Evolutionary conservation across 2,888 invertebrate species (phyloP).

Genomic region (Lymantria dispar): DNA sequence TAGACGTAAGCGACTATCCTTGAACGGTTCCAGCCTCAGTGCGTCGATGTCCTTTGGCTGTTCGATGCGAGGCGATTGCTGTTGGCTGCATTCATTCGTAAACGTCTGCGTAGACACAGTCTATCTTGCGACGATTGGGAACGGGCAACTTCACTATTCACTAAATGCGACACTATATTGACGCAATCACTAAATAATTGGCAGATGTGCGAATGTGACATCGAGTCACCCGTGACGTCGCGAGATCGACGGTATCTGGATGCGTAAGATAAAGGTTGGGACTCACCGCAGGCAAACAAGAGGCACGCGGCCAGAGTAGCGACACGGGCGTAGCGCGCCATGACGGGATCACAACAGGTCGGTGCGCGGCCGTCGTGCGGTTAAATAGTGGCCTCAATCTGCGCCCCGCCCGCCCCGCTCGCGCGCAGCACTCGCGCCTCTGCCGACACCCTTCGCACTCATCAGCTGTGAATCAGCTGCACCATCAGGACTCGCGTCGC

Average conservation of each 20-base stretch:
- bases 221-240: constrained; percentile 70
- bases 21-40: constrained; percentile 57
- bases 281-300: constrained; percentile 82
- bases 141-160: constrained; percentile 73
- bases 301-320: constrained; percentile 81
- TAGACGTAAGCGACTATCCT: constrained; percentile 56
- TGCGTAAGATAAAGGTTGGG: constrained; percentile 77
- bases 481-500: constrained; percentile 39
- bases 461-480: constrained; percentile 73
- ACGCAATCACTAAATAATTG: constrained; percentile 63
- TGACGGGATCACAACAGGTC: constrained; percentile 84
- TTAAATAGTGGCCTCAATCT: constrained; percentile 83
- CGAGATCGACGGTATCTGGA: constrained; percentile 72
- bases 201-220: constrained; percentile 55
- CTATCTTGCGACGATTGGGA: constrained; percentile 65
- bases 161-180: constrained; percentile 63
- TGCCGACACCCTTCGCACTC: constrained; percentile 74
- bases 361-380: constrained; percentile 76
- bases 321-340: constrained; percentile 83
- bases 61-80: constrained; percentile 62
- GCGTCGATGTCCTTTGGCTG: constrained; percentile 62
- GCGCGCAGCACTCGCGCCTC: constrained; percentile 76
- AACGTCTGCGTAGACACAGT: constrained; percentile 60
- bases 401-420: constrained; percentile 79
- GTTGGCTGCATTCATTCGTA: constrained; percentile 59